Percentiles rank a stretch among this genome's conserved stretches.
Evolutionary conservation across 92 coral and sea anemone species (phyloP).

Genomic region (Porites evermanni): DNA sequence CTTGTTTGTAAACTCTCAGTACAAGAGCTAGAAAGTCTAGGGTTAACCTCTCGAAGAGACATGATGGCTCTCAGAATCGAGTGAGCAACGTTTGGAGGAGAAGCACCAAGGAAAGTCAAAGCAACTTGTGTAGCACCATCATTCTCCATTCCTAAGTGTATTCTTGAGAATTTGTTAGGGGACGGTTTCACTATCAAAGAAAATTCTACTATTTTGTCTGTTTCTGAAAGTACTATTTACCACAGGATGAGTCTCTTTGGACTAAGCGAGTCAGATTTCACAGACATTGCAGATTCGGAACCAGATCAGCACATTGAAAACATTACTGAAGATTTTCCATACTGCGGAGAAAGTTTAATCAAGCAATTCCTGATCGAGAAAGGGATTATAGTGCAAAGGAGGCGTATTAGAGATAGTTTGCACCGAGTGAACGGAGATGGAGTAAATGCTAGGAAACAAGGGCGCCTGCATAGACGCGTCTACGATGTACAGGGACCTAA

Average conservation of each 20-base stretch:
- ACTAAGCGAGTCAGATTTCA: conserved; percentile 48
- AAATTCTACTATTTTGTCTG: conserved; percentile 44
- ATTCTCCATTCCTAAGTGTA: conserved; percentile 66
- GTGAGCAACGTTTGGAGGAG: conserved; percentile 41
- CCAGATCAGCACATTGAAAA: conserved; percentile 35
- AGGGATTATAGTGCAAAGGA: conserved; percentile 68
- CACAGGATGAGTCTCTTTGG: conserved; percentile 68
- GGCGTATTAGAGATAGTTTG: conserved; percentile 71
- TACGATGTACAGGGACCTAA: conserved; percentile 68
- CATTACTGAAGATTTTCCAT: conserved; percentile 42
- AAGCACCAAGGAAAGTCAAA: conserved; percentile 8
- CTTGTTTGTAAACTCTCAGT: conserved; percentile 46
- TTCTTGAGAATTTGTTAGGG: conserved; percentile 44
- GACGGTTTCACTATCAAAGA: conserved; percentile 64
- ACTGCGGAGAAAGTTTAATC: conserved; percentile 55
- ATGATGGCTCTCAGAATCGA: conserved; percentile 69
- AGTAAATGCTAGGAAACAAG: no score
- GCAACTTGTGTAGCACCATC: conserved; percentile 56
- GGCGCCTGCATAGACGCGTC: background rate
- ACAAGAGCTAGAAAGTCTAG: conserved; percentile 50
- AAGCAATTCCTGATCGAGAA: conserved; percentile 39
- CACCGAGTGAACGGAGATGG: background rate
- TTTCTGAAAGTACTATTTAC: conserved; percentile 67
- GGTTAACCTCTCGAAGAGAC: conserved; percentile 52
- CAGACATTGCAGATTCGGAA: conserved; percentile 65